Base-by-base conservation (phyloP, 2,797 vertebrate species). In the Periophthalmus magnuspinnatus region DNA sequence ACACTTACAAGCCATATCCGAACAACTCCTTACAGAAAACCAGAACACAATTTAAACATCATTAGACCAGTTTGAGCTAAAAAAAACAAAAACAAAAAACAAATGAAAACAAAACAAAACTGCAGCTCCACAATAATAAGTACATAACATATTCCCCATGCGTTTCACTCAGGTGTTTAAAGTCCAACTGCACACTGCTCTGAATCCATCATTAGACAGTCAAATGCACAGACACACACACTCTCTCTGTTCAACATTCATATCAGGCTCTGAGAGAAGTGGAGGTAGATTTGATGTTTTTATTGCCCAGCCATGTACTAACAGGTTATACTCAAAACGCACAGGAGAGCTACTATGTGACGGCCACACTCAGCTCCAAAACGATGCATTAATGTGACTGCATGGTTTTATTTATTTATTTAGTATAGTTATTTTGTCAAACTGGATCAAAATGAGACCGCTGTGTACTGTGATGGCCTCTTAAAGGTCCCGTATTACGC, bases 221-320 rank as follows among this genome's bases (percentile, higher is more conserved):
- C 61, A 83, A 77, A 83, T 68, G 71, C 68, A 71, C 62, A 50
- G 68, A 77, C 79, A 81, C 70, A 81, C 70, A 76, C 24, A 32
- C 62, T 71, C 0, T 3, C 28, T 68, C 68, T 55, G 22, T 60
- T 83, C 74, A 66, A 70, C 69, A 72, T 75, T 75, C 28, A 55
- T 24, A 8, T 56, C 76, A 81, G 77, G 67, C 67, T 73, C 66
- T 56, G 7, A 74, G 75, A 82, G 77, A 68, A 89, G 83, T 75
- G 70, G 64, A 81, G 52, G 21, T 28, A 68, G 88, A 82, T 74
- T 65, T 88, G 83, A 80, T 81, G 86, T 71, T 84, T 89, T 87
- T 85, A 85, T 65, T 66, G 69, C 64, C 64, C 2, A 73, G 79
- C 69, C 71, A 50, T 65, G 45, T 28, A 33, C 75, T 70, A 84